Percentiles rank a stretch among this genome's conserved stretches.
Conservation (phyloP, 2,113 vertebrate species). For the Passer montanus region DNA sequence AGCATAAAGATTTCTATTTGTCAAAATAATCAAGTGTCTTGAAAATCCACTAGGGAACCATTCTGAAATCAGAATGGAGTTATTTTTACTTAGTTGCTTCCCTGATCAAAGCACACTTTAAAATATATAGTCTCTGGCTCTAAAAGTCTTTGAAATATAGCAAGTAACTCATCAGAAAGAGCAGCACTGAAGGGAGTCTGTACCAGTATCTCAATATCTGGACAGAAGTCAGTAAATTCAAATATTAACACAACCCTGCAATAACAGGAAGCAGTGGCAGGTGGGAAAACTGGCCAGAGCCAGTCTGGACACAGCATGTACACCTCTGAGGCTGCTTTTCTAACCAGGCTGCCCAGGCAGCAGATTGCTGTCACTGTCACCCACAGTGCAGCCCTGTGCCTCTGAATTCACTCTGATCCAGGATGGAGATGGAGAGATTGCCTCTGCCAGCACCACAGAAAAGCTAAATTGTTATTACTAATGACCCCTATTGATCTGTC, state of each 20-base stretch:
- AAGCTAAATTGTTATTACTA: not conserved
- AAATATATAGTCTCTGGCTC: not conserved
- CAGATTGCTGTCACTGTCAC: slow-evolving; percentile 4
- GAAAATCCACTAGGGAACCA: not conserved
- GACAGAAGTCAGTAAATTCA: not conserved
- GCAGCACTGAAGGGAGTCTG: not conserved
- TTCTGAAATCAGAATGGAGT: not conserved
- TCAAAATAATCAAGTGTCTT: slow-evolving; percentile 34
- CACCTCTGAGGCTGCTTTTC: not conserved
- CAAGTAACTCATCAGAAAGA: not conserved
- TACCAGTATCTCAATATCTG: not conserved
- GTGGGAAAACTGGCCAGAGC: not conserved
- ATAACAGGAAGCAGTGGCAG: not conserved
- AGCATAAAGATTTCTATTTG: slow-evolving; percentile 14
- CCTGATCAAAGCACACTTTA: not conserved
- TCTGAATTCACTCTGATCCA: not conserved
- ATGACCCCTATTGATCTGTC: not conserved
- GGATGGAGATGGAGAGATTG: not conserved
- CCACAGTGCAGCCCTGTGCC: not conserved
- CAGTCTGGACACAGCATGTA: not conserved
- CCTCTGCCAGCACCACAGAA: not conserved
- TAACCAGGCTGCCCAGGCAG: not conserved
- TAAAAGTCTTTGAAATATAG: not conserved
- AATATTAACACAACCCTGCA: not conserved
- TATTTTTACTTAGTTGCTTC: slow-evolving; percentile 10